Base-by-base conservation (phyloP, 2,888 invertebrate genomes). In the Euplexia lucipara region DNA sequence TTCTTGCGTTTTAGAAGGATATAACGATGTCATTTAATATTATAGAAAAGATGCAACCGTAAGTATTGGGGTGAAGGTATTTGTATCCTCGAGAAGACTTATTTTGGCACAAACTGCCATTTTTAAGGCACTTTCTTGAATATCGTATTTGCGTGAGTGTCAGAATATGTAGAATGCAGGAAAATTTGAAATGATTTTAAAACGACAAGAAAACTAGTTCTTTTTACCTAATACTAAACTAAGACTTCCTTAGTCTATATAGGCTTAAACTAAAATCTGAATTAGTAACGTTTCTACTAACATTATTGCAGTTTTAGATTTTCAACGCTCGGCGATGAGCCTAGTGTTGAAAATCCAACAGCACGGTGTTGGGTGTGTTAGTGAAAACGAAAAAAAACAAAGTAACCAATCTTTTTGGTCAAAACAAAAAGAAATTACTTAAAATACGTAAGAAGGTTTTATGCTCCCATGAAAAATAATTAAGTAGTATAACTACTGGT, bases 371-470 rank as follows among this genome's bases (percentile, higher is more conserved):
- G n/a, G n/a, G n/a, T n/a, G 7, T 44, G 8, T 22, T 22, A 10
- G 0, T 0, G 0, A 44, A 44, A 14, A 18, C 14, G 1, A 9
- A 14, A 8, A 20, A 1, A 18, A 35, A 32, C 41, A 60, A 30
- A 69, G 81, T 79, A 75, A 71, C 45, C 8, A 22, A 60, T 53
- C 81, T 66, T 51, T 79, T 79, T 79, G 75, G 6, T 9, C 12
- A 9, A 37, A 65, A 60, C 79, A 79, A 79, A 79, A 71, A 63
- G 79, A 71, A 66, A 78, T 54, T 81, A 79, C 81, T 37, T 22
- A 3, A 18, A 45, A 14, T n/a, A 14, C 12, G 8, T 9, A 41
- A 3, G n/a, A 16, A 30, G 26, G 1, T 10, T 26, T 26, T n/a
- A 45, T 4, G 9, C 6, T 3, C 26, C 3, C 8, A 32, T 16